Conservation (phyloP, 2,888 invertebrate species). For the Chloromyia formosa region DNA sequence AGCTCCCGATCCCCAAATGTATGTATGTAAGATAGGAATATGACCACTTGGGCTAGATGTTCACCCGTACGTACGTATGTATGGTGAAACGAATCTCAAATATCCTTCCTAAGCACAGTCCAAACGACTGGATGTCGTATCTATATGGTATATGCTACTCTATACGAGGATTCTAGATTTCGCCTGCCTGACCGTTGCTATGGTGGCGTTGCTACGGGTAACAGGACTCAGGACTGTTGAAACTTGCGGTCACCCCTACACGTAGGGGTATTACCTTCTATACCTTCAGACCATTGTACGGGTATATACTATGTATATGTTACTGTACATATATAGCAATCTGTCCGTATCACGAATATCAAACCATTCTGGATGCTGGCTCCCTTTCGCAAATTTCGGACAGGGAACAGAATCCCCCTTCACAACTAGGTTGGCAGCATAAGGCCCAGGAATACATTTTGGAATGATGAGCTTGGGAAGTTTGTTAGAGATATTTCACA, state of each 20-base stretch:
- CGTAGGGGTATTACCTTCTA: conserved; percentile 32
- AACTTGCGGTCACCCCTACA: conserved; percentile 50
- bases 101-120: conserved; percentile 29
- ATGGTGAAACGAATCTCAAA: conserved; percentile 33
- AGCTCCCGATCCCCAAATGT: conserved; percentile 31
- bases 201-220: conserved; percentile 51
- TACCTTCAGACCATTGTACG: conserved; percentile 10
- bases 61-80: conserved; percentile 4
- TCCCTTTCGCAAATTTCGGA: conserved; percentile 27
- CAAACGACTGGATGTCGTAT: conserved; percentile 21
- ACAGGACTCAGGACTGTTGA: conserved; percentile 42
- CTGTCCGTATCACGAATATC: conserved; percentile 38
- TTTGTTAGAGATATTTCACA: conserved; percentile 26
- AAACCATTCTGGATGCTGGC: conserved; percentile 29
- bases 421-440: background rate
- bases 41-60: conserved; percentile 42
- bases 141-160: conserved; percentile 15
- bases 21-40: conserved; percentile 41
- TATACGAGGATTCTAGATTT: conserved; percentile 33
- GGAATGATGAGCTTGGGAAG: background rate
- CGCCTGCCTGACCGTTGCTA: conserved; percentile 52
- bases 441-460: background rate
- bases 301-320: conserved; percentile 32
- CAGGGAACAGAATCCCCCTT: background rate
- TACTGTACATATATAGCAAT: conserved; percentile 9